Evolutionary conservation across 2,113 vertebrate species (phyloP).

Genomic region (Zapus hudsonius): DNA sequence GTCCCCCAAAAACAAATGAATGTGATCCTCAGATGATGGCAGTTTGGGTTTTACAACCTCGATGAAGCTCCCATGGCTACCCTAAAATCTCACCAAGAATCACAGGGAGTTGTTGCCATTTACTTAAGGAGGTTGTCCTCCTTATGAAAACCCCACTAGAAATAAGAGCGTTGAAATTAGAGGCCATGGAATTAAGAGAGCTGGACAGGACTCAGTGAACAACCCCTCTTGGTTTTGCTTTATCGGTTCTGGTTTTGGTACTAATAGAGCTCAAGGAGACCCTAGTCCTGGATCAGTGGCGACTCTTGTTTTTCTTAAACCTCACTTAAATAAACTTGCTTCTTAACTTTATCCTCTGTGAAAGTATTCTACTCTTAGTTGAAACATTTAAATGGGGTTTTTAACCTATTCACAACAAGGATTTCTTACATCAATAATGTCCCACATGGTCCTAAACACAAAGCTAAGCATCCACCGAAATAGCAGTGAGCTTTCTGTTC

Average conservation of each 20-base stretch:
- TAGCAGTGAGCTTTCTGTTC: background rate
- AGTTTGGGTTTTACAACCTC: too few species aligned
- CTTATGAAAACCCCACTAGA: constrained; percentile 21
- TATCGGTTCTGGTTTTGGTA: background rate
- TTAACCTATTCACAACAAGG: background rate
- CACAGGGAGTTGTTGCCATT: constrained; percentile 10
- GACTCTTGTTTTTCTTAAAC: background rate
- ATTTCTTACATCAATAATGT: constrained; percentile 12
- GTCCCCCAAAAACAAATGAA: too few species aligned
- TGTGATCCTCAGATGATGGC: too few species aligned
- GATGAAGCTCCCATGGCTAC: background rate
- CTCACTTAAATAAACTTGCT: background rate
- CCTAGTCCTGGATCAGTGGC: background rate
- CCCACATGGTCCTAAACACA: background rate
- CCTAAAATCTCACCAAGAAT: constrained; percentile 38
- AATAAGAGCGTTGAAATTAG: constrained; percentile 11
- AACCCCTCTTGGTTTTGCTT: background rate
- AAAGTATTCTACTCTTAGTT: background rate
- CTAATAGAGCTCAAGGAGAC: background rate
- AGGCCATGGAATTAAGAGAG: background rate
- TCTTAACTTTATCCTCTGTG: background rate
- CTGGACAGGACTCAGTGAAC: background rate
- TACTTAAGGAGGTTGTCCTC: background rate
- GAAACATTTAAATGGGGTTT: constrained; percentile 9
- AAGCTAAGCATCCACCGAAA: background rate